A percentile compares a stretch with the other conserved stretches of the same genome.
These are phyloP conservation scores for Phyto melanocephala DNA, from an alignment of 2,888 invertebrate genomes.

Conservation along the genomic window DNA sequence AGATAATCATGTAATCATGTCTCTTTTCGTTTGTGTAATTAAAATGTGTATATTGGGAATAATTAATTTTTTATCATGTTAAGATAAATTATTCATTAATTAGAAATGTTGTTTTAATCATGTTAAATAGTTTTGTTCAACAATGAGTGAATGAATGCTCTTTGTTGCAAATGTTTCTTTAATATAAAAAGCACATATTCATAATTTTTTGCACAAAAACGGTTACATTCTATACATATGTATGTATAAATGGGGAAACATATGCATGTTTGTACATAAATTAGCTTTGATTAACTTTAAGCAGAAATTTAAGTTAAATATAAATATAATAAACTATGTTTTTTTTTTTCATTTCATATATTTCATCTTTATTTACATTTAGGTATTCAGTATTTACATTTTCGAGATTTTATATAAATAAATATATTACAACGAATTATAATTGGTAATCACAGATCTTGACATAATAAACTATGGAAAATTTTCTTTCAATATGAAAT, in stretches of 20 bases:
- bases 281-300: background rate
- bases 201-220: background rate
- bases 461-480: no score
- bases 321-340: no score
- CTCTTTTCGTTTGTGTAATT: background rate
- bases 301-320: background rate
- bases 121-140: background rate
- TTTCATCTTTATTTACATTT: no score
- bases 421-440: no score
- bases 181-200: background rate
- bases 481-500: no score
- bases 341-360: no score
- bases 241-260: no score
- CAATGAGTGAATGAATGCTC: conserved; percentile 20
- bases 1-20: no score
- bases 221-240: no score
- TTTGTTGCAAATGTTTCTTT: conserved; percentile 11
- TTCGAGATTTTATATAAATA: no score
- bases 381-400: no score
- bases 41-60: conserved; percentile 36
- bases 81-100: conserved; percentile 39
- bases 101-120: conserved; percentile 25
- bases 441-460: no score
- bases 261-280: background rate
- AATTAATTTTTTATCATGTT: conserved; percentile 43